phyloP scores from a whole-genome alignment of 1,140 invertebrate genomes.

The Caerostris extrusa region DNA sequence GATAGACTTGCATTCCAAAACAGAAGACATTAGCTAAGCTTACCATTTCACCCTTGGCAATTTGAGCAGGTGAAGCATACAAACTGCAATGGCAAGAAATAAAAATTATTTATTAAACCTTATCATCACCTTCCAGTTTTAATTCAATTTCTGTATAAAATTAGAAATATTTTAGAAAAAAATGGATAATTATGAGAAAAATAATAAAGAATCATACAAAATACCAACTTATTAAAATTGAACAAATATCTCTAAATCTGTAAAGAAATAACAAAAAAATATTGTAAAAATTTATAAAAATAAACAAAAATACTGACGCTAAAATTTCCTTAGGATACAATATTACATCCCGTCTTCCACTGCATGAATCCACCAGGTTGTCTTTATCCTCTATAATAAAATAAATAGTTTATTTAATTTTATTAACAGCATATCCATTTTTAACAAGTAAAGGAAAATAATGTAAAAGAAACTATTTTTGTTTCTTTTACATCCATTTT shows the following conservation, averaged over 20 bases:
- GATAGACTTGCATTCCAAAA: conserved; percentile 84
- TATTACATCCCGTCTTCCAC: conserved; percentile 81
- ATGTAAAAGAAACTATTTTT: too few relatives aligned
- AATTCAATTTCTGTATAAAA: too few relatives aligned
- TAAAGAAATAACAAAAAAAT: not conserved
- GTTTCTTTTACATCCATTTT: too few relatives aligned
- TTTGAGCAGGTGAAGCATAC: conserved; percentile 84
- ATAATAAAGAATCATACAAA: not conserved
- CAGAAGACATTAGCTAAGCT: conserved; percentile 84
- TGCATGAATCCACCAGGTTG: conserved; percentile 60
- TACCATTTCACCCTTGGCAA: conserved; percentile 84
- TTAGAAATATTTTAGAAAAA: not conserved
- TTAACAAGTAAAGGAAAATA: too few relatives aligned
- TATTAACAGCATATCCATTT: too few relatives aligned
- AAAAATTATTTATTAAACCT: not conserved
- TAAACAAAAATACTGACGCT: conserved; percentile 81
- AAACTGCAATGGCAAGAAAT: conserved; percentile 81
- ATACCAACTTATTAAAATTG: not conserved
- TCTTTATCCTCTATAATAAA: conserved; percentile 56
- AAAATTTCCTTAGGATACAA: conserved; percentile 83
- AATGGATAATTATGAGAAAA: not conserved
- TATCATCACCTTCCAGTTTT: too few relatives aligned
- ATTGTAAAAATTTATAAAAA: not conserved
- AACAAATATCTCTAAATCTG: not conserved
- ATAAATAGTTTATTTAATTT: not conserved